These are phyloP conservation scores for Leucoraja ocellata DNA, from an alignment of 2,797 vertebrate genomes.

Conservation along the genomic window DNA sequence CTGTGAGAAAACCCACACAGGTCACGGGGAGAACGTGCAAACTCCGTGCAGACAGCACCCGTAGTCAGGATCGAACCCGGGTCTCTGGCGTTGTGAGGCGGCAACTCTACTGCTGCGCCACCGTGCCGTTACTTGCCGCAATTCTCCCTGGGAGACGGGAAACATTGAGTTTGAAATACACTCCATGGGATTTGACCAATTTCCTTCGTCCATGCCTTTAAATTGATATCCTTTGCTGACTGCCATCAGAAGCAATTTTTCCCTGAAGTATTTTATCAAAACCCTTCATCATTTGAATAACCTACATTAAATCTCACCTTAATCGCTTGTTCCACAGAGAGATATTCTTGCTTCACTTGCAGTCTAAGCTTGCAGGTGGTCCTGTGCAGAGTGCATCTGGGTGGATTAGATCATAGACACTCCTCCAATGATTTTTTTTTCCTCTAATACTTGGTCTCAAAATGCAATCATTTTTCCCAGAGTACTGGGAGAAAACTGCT, in stretches of 20 bases:
- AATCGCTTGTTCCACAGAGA: not conserved
- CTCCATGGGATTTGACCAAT: no score
- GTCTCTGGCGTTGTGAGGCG: no score
- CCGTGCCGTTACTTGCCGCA: no score
- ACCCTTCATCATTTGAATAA: not conserved
- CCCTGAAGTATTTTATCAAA: not conserved
- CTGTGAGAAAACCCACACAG: no score
- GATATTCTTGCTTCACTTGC: not conserved
- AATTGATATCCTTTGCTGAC: not conserved
- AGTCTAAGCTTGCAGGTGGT: not conserved
- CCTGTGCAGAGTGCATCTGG: not conserved
- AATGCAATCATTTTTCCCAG: conserved; percentile 6
- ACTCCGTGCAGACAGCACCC: no score
- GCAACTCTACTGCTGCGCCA: no score
- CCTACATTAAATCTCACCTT: not conserved
- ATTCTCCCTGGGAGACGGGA: no score
- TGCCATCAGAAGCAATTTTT: not conserved
- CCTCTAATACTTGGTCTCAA: not conserved
- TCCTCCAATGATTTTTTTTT: not conserved
- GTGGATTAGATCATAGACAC: not conserved
- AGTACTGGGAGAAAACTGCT: conserved; percentile 10
- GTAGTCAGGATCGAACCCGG: no score
- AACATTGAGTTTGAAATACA: not conserved
- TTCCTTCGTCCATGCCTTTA: not conserved
- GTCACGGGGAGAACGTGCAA: no score